These are phyloP conservation scores for Chiropotes sagulatus DNA, from an alignment of 2,797 vertebrate species.

Conservation along the genomic window DNA sequence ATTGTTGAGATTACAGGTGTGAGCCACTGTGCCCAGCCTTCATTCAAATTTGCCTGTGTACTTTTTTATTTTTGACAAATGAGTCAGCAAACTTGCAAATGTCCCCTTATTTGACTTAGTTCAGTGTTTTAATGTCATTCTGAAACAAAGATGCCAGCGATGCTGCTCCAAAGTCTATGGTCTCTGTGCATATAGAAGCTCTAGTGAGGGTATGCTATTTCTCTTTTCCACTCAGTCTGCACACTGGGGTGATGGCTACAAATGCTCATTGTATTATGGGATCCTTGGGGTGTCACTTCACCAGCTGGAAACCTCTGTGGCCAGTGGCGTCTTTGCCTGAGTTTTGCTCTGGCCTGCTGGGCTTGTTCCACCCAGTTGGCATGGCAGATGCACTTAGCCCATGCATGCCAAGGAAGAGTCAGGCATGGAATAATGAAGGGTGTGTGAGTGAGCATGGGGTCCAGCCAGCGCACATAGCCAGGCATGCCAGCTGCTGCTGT, in stretches of 20 bases:
- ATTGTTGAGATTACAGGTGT: not conserved
- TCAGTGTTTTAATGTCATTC: not conserved
- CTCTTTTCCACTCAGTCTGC: not conserved
- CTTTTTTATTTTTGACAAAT: constrained; percentile 9
- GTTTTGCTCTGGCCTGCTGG: not conserved
- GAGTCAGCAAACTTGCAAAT: not conserved
- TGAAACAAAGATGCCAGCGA: not conserved
- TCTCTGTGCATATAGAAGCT: not conserved
- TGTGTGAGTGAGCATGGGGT: not conserved
- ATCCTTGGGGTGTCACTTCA: not conserved
- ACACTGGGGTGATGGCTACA: not conserved
- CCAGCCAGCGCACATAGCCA: not conserved
- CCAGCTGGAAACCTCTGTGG: not conserved
- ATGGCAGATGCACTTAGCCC: not conserved
- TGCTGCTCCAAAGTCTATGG: not conserved
- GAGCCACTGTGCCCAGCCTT: not conserved
- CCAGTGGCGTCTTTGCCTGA: not conserved
- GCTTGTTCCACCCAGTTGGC: not conserved
- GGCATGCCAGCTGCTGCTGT: not conserved
- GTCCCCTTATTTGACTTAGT: not conserved
- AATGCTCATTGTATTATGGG: not conserved
- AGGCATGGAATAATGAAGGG: not conserved
- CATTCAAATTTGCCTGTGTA: not conserved
- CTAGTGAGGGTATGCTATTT: not conserved
- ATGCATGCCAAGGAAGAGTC: not conserved